Evolutionary conservation across 1,140 invertebrate genomes (phyloP), one percentile per base, ranked within the genome.

Genomic region (Nasonia vitripennis): DNA sequence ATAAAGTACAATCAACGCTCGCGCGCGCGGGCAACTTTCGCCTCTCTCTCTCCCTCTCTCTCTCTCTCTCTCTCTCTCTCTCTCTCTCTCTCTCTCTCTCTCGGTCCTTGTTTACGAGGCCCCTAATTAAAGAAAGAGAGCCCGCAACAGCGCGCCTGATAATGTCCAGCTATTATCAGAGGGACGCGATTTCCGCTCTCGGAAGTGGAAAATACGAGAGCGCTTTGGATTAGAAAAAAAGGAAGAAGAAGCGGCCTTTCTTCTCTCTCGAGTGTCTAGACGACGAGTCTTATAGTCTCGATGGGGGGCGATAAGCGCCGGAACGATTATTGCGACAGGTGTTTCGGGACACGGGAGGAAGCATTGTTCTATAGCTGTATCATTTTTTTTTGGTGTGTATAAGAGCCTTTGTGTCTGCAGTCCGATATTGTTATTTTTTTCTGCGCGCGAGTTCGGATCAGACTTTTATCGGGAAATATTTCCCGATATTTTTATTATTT

Each of bases 1-100:
- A 83, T 83, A 83, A 83, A 83, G 70, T 75, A 75, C 71, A 75
- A 83, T 83, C 81, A 83, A n/a, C 34, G 45, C 4, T 3, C 62
- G 78, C 51, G 31, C 27, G 20, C 9, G 41, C 41, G 41, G 41
- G 2, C 7, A 31, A 14, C n/a, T 78, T 78, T 78, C 75, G 75
- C 75, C 67, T 37, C n/a, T 37, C 27, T 27, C 27, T 0, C 27
- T 27, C 27, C n/a, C n/a, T 37, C 67, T 37, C n/a, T 37, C 27
- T 27, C 27, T 27, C 27, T 27, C 27, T 37, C 34, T n/a, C n/a
- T 37, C 67, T 37, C n/a, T 37, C 27, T 27, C 27, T 27, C 27
- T 27, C 27, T 37, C 34, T n/a, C 67, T 37, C n/a, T 37, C 67
- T 37, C n/a, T 37, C 27, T 27, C 27, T 27, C 27, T 27, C 27